Conservation (phyloP, 2,113 vertebrate species). For the Campylomormyrus numenius region DNA sequence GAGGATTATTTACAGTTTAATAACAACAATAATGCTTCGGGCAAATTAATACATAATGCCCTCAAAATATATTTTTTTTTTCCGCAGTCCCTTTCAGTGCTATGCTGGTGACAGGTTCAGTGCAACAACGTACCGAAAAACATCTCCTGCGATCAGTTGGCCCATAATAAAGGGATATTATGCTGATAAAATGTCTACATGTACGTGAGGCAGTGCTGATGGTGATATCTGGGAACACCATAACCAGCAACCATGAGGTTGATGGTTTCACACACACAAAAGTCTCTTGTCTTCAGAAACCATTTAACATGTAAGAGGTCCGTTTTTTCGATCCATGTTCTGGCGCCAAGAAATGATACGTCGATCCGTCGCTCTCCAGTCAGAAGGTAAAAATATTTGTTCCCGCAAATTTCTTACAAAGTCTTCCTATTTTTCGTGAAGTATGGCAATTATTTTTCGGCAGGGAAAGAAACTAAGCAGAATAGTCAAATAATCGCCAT, state of each 20-base stretch:
- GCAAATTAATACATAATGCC: slow-evolving; percentile 13
- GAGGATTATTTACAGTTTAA: neutral
- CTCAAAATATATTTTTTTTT: slow-evolving; percentile 6
- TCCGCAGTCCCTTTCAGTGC: slow-evolving; percentile 18
- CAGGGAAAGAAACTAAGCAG: neutral
- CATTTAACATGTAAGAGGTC: slow-evolving; percentile 1
- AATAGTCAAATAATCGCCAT: neutral
- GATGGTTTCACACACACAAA: neutral
- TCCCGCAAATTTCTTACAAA: neutral
- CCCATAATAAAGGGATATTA: slow-evolving; percentile 10
- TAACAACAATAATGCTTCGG: neutral
- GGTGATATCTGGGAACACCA: slow-evolving; percentile 12
- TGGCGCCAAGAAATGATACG: neutral
- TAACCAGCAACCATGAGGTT: neutral
- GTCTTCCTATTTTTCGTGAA: neutral
- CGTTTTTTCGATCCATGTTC: slow-evolving; percentile 14
- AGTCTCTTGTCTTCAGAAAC: neutral
- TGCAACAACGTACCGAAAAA: slow-evolving; percentile 16
- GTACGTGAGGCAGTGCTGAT: neutral
- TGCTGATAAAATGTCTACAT: neutral
- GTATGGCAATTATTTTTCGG: neutral
- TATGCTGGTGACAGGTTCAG: slow-evolving; percentile 6
- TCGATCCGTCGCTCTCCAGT: slow-evolving; percentile 7
- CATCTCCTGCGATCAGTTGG: slow-evolving; percentile 3
- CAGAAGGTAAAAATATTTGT: slow-evolving; percentile 3